Evolutionary conservation across 2,888 invertebrate species (phyloP), one percentile per base, ranked within the genome.

Genomic region (Teleiodes luculella): DNA sequence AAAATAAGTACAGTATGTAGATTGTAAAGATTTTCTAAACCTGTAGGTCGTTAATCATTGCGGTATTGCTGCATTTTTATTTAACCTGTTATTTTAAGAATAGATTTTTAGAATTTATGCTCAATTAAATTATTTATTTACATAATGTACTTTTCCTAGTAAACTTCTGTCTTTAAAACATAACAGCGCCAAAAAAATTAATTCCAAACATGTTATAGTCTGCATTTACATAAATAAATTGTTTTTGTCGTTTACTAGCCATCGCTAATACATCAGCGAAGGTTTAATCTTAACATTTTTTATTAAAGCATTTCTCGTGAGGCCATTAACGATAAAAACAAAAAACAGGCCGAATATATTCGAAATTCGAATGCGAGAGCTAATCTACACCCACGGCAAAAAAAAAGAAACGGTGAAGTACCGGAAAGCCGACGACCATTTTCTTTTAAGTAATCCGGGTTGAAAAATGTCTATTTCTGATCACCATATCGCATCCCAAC

Each of bases 391-490:
- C 80, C 80, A 80, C 82, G 61, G 53, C 57, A 54, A 64, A 72
- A 68, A 66, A 62, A 64, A 64, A 61, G 65, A 72, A 69, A 59
- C 62, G 63, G 75, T 78, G 77, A 78, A 72, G 76, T 76, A 78
- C 73, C 73, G 64, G 63, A 70, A 68, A 72, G 68, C 55, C 60
- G 59, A 53, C 59, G 59, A 63, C 59, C 67, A 70, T 70, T 68
- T 66, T 66, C 64, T 63, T 54, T 58, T 58, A 58, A 65, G 67
- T 70, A 67, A 72, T 71, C 70, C 71, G 65, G 64, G 65, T 74
- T 78, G 74, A 83, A 78, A 81, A 81, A 82, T 82, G 68, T 77
- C 73, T 74, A 74, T 72, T 76, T 76, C 78, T 82, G 83, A 82
- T 80, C 80, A 78, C 76, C 72, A 69, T 70, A 73, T 72, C 70